Evolutionary conservation across 37 sponge, comb jelly and placozoan genomes (phyloP).

Genomic region (Beroe forskalii): DNA sequence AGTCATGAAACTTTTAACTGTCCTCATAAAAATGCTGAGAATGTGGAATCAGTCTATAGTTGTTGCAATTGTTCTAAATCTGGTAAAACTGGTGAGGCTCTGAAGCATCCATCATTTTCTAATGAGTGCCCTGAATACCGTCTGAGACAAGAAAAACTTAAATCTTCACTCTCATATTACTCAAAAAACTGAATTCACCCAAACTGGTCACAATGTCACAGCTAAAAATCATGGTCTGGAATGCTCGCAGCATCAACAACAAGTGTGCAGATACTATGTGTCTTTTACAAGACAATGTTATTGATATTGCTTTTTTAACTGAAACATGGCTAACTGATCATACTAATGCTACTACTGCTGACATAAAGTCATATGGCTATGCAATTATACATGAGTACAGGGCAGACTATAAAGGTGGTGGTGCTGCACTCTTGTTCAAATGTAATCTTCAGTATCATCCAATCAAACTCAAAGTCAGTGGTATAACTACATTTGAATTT

Average conservation of each 20-base stretch:
- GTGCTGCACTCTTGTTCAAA: neutral
- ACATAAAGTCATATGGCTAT: conserved; percentile 1
- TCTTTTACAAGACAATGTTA: no score
- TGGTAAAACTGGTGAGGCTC: neutral
- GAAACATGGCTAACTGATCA: no score
- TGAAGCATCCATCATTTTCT: neutral
- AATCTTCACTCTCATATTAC: neutral
- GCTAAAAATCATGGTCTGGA: neutral
- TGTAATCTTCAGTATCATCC: neutral
- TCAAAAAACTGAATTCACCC: neutral
- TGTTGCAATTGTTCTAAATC: neutral
- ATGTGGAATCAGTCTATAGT: neutral
- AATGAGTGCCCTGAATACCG: neutral
- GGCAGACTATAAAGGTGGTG: neutral
- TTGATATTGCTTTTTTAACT: no score
- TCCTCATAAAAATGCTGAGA: neutral
- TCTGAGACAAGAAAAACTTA: neutral
- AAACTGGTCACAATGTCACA: neutral
- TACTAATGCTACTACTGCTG: neutral
- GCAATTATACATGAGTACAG: neutral
- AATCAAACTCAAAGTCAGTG: neutral
- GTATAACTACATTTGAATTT: neutral
- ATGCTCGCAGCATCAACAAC: neutral
- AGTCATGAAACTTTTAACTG: neutral
- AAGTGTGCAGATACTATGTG: neutral